Base-by-base conservation (phyloP, 1,140 invertebrate species). In the Drosophila athabasca region DNA sequence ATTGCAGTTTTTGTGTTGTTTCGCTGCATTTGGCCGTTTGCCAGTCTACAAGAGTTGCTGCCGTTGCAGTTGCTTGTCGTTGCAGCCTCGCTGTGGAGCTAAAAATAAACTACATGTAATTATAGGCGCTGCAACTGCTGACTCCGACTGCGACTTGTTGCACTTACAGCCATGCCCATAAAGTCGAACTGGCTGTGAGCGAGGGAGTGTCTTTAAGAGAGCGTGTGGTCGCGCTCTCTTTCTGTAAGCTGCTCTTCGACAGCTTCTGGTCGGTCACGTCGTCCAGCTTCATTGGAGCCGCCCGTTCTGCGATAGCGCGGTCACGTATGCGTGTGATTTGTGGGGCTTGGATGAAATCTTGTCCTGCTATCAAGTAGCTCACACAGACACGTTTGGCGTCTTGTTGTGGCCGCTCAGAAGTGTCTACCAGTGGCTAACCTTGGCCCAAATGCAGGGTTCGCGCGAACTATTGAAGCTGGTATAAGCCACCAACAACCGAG, bases 101-200 rank as follows among this genome's bases (percentile, higher is more conserved):
- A 85, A 85, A 85, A 85, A 85, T 85, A 85, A 85, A 85, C 82
- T 59, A 65, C 69, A 85, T 53, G 76, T 85, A 85, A 85, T 85
- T 85, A 85, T 85, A 85, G 82, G 61, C 69, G 70, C 52, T 45
- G 46, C 9, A 44, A 8, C 45, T 17, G 24, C 15, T n/a, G 26
- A 19, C 17, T 0, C 17, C 17, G 17, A 62, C 69, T 53, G 66
- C 78, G 62, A 85, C 82, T 87, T 85, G 82, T 87, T 85, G 82
- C 82, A 82, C 82, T 76, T 75, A 81, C 81, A 61, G 60, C 64
- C 74, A 74, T 64, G 62, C 48, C 74, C 73, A 77, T 74, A 79
- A 72, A 62, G 41, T 13, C 19, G 45, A 62, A 65, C 61, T 41
- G 17, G 44, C 62, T 48, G 49, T 41, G 44, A 49, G 44, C 29